Base-by-base conservation (phyloP, 2,888 invertebrate genomes). In the Ormyrus rosae region DNA sequence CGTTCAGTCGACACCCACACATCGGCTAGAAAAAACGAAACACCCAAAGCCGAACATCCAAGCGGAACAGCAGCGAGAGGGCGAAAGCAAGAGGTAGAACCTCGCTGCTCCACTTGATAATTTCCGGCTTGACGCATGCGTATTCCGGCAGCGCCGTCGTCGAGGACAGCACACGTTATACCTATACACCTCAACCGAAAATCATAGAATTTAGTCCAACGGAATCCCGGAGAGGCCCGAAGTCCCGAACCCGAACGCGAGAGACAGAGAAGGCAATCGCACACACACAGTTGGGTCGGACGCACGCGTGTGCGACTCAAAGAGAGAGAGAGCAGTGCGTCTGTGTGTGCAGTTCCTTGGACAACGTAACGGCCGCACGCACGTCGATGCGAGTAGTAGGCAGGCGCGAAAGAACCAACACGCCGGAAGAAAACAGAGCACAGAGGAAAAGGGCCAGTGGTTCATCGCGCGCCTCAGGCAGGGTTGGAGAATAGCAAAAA, bases 121-220 rank as follows among this genome's bases (percentile, higher is more conserved):
- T 88, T 86, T 86, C 84, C 86, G 85, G 83, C 81, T 85, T 86
- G 86, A 87, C 89, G 89, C 89, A 89, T 89, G 89, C 89, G 89
- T 86, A 85, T 86, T 85, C 80, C 74, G 10, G 76, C 60, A 48
- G 67, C 11, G 45, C 19, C 48, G 55, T 53, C 65, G 67, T 60
- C 60, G 10, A 11, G 5, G 10, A 60, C 19, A 46, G 8, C 11
- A 71, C 34, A 34, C 45, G 9, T 11, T 11, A 9, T 34, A 63
- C 51, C 46, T 82, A 61, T 79, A 64, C 83, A 34, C 7, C 56
- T 61, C 19, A 19, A 71, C 80, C 84, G 85, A 87, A 87, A 88
- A 88, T 88, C 88, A 84, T 86, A 88, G n/a, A 72, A 72, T 86
- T 89, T 88, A 89, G 88, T 88, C 84, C 87, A 89, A 89, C 89